Base-by-base conservation (phyloP, 2,888 invertebrate species). In the Phasia obesa region DNA sequence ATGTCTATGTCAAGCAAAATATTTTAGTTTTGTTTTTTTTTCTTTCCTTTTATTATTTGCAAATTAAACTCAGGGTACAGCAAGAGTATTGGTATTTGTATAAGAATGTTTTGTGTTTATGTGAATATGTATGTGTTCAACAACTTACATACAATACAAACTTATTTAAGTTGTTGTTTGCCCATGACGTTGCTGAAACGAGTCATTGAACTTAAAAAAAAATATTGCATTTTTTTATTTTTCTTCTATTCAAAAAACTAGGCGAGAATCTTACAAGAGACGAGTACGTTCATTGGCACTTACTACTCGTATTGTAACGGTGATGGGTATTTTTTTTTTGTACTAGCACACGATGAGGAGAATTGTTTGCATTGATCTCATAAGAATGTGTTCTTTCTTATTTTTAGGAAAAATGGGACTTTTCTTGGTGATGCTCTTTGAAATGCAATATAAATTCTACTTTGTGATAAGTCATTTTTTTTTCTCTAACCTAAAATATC, bases 161-260 rank as follows among this genome's bases (percentile, higher is more conserved):
- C 77, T 84, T 71, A 71, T 74, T 73, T 79, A 35, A 75, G 78
- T 71, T 81, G 78, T 71, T 81, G 81, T 70, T 85, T 89, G 89
- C 87, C 89, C 89, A 86, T 89, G 89, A 89, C 89, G 89, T 88
- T 88, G 85, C 85, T 86, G 69, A 71, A 80, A 62, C 71, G 85
- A 89, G 89, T 89, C 89, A 89, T 89, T 89, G 89, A 89, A 89
- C 89, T 89, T 89, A 88, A 83, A 80, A 81, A 79, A 76, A 75
- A 64, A 15, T 51, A 70, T 62, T 70, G 53, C 67, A 67, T 19
- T 75, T 78, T 62, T 57, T 77, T 67, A 11, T 70, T 77, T 35
- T 31, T 70, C 53, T 65, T 62, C 25, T 55, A 77, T 75, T 82
- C 38, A 79, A 81, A 78, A 85, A 84, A 82, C 85, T 84, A 84